Conservation (phyloP, 2,113 vertebrate species). For the Damaliscus lunatus region DNA sequence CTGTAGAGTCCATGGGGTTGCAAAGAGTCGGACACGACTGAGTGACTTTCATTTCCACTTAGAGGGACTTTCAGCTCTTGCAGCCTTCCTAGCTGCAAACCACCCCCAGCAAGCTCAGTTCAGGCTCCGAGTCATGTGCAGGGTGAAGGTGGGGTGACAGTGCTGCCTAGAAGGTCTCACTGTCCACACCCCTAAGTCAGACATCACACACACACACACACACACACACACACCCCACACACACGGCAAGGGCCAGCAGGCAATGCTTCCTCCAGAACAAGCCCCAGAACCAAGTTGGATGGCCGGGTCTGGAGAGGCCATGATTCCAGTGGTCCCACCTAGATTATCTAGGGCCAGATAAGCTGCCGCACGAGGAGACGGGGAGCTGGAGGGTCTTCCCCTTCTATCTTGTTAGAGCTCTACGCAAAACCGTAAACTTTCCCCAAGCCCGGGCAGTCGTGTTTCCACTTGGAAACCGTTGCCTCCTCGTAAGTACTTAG, state of each 20-base stretch:
- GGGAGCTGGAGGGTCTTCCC: background rate
- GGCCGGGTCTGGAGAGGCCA: fast-evolving
- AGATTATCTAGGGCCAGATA: background rate
- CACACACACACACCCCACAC: too few relatives aligned
- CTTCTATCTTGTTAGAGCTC: constrained; percentile 6
- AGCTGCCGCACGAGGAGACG: background rate
- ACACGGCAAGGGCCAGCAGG: background rate
- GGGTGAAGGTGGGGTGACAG: too few relatives aligned
- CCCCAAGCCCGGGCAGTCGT: background rate
- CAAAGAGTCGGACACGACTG: background rate
- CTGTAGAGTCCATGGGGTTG: fast-evolving
- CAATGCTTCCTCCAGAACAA: background rate
- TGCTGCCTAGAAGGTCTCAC: background rate
- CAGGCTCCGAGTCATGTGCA: fast-evolving
- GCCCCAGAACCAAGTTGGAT: background rate
- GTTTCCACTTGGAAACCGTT: background rate
- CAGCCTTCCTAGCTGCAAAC: background rate
- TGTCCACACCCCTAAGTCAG: background rate
- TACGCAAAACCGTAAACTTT: background rate
- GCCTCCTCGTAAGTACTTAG: constrained; percentile 23
- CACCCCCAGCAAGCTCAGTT: background rate
- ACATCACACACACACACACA: background rate
- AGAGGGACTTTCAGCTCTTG: background rate
- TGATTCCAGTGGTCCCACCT: background rate
- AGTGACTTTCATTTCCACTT: background rate